Evolutionary conservation across 2,113 vertebrate genomes (phyloP).

Genomic region (Chiloscyllium plagiosum): DNA sequence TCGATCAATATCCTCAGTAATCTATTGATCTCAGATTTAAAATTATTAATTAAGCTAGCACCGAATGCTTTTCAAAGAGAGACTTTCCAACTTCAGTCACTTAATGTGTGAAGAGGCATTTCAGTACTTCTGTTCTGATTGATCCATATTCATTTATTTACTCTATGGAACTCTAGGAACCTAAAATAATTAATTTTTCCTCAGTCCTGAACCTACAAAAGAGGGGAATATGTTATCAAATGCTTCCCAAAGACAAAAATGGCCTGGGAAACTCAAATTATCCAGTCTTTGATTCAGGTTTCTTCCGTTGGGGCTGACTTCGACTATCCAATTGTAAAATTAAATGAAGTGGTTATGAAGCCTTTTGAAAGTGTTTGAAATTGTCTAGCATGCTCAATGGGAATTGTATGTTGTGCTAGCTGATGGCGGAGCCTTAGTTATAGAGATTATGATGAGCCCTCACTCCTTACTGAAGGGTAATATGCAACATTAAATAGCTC

Average conservation of each 20-base stretch:
- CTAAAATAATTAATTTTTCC: background rate
- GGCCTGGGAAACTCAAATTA: background rate
- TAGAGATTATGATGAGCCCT: background rate
- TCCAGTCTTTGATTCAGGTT: background rate
- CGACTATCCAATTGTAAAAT: background rate
- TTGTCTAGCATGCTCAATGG: background rate
- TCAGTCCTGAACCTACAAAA: background rate
- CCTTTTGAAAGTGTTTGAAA: background rate
- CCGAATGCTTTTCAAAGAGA: background rate
- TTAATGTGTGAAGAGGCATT: background rate
- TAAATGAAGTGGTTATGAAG: background rate
- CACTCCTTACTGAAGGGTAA: background rate
- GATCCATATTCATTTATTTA: background rate
- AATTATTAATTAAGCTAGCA: background rate
- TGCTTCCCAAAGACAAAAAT: background rate
- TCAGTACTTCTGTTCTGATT: too few relatives aligned
- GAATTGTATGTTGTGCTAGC: background rate
- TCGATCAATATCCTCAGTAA: background rate
- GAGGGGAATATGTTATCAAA: background rate
- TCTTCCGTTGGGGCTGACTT: background rate
- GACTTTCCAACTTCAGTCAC: background rate
- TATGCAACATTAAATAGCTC: background rate
- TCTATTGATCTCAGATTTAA: background rate
- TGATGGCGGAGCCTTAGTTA: background rate
- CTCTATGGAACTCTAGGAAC: background rate